Evolutionary conservation across 2,888 invertebrate genomes (phyloP).

Genomic region (Tenthredo scrophulariae): DNA sequence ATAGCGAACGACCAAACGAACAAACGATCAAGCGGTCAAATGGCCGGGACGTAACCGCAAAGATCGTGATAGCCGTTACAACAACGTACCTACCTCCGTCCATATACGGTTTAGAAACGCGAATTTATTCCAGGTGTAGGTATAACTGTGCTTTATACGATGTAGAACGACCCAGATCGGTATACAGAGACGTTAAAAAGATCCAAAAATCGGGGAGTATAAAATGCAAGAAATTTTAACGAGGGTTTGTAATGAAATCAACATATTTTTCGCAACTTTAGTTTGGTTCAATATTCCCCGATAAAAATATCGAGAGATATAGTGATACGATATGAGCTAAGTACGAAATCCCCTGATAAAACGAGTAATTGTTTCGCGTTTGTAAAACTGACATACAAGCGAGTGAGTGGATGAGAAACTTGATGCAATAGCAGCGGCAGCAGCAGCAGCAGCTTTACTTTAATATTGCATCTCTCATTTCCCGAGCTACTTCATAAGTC

Average conservation of each 20-base stretch:
- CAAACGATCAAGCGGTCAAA: conserved; percentile 45
- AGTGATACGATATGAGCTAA: background rate
- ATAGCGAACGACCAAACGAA: conserved; percentile 33
- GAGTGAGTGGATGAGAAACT: background rate
- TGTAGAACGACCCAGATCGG: background rate
- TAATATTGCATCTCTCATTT: conserved; percentile 32
- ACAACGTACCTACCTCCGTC: background rate
- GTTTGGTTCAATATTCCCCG: background rate
- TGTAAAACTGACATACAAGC: background rate
- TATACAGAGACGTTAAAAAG: background rate
- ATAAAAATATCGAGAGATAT: background rate
- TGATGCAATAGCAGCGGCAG: background rate
- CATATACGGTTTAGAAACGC: conserved; percentile 11
- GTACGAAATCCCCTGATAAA: background rate
- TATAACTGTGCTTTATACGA: background rate
- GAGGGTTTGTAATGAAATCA: too few relatives aligned
- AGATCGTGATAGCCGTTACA: conserved; percentile 44
- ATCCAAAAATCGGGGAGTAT: background rate
- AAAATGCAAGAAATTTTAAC: background rate
- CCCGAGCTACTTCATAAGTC: conserved; percentile 6
- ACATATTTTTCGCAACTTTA: background rate
- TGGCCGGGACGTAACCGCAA: conserved; percentile 27
- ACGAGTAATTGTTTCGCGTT: background rate
- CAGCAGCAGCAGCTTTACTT: conserved; percentile 7
- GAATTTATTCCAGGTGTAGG: conserved; percentile 6